Evolutionary conservation across 2,797 vertebrate species (phyloP).

Genomic region (Potorous gilbertii): DNA sequence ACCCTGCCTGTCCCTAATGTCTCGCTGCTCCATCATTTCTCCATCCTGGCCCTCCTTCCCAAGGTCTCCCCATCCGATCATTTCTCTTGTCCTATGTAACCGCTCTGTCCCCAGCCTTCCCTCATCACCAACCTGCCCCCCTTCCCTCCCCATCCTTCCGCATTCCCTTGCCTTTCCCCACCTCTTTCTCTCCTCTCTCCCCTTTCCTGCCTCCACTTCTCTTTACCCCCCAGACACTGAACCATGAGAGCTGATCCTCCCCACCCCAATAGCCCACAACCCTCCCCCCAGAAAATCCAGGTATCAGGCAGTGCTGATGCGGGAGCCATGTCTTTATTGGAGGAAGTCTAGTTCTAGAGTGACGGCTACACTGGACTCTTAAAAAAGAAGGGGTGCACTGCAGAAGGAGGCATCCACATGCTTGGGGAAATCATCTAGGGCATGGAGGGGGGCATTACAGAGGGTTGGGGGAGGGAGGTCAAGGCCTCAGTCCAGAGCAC

Average conservation of each 20-base stretch:
- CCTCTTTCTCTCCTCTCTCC: background rate
- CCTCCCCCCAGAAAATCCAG: constrained; percentile 20
- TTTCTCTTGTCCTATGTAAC: background rate
- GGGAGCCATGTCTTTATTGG: constrained; percentile 91
- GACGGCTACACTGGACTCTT: constrained; percentile 89
- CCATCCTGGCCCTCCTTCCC: background rate
- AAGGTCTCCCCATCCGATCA: background rate
- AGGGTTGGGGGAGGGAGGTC: background rate
- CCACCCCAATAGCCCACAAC: background rate
- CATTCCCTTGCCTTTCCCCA: background rate
- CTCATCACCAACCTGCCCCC: background rate
- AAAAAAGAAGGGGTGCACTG: constrained; percentile 84
- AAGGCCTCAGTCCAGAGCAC: constrained; percentile 1
- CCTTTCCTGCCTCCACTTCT: background rate
- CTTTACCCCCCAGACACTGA: background rate
- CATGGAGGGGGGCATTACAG: background rate
- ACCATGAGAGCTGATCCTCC: background rate
- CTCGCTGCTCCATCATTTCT: background rate
- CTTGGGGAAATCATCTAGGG: background rate
- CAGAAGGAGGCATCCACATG: background rate
- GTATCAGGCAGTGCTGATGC: constrained; percentile 72
- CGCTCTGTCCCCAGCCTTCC: background rate
- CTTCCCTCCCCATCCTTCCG: too few species aligned
- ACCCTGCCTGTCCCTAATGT: background rate
- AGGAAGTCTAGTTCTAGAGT: constrained; percentile 96